phyloP scores from a whole-genome alignment of 2,888 invertebrate genomes.

The Caprella mutica region DNA sequence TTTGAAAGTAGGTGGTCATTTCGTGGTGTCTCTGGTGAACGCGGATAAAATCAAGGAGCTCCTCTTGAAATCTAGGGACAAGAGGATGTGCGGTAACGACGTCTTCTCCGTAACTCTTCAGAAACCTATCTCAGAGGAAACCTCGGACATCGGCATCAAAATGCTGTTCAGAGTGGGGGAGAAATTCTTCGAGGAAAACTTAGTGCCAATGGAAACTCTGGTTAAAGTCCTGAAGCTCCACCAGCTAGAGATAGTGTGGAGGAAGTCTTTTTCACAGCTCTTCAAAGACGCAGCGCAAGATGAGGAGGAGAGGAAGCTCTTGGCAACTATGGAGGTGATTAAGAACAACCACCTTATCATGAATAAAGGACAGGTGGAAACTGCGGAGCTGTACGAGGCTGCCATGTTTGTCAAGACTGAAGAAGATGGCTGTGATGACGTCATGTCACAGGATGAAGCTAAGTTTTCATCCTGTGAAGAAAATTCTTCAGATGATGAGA shows the following conservation, averaged over 20 bases:
- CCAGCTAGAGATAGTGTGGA: not conserved
- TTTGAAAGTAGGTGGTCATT: not conserved
- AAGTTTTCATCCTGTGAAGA: too few relatives aligned
- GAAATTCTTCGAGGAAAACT: constrained; percentile 2
- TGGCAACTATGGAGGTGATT: not conserved
- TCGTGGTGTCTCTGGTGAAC: constrained; percentile 1
- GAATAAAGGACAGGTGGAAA: not conserved
- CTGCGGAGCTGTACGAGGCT: constrained; percentile 8
- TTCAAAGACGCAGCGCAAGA: not conserved
- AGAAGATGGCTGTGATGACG: not conserved
- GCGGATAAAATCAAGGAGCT: constrained; percentile 5
- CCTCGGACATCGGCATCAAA: not conserved
- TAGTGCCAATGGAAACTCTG: constrained; percentile 1
- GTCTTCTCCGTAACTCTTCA: constrained; percentile 1
- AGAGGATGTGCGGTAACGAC: not conserved
- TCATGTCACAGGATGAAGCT: too few relatives aligned
- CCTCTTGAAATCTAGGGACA: not conserved
- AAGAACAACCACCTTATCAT: not conserved
- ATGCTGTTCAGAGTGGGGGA: constrained; percentile 5
- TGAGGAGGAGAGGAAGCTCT: not conserved
- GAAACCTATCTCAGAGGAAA: not conserved
- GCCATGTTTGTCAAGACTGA: constrained; percentile 2
- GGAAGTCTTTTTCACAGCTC: not conserved
- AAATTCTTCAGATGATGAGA: too few relatives aligned
- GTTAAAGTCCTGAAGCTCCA: not conserved